Evolutionary conservation across 2,113 vertebrate genomes (phyloP), one percentile per base, ranked within the genome.

Genomic region (Pterocles gutturalis): DNA sequence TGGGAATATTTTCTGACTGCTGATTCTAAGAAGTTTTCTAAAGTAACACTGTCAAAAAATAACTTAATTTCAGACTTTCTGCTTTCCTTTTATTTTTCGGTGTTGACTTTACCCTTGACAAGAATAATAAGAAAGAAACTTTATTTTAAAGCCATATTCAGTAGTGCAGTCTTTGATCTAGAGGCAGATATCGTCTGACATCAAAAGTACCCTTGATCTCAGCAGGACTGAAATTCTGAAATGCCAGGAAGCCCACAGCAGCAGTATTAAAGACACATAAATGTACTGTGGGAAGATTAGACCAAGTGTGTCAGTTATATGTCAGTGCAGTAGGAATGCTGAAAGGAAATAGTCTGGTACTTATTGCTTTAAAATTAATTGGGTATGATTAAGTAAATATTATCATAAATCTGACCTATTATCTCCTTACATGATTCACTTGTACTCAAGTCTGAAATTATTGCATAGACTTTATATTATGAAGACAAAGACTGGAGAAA

Each of bases 181-280:
- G 58, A 94, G 62, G 70, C 62, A 87, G 82, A 45, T 92, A 75
- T 2, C 1, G 10, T 29, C 49, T 83, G 64, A 86, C 86, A 94
- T 92, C 83, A 91, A 70, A 92, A 90, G 49, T 69, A 38, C 41
- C 36, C 89, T 96, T 97, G 89, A 93, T 96, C 87, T 96, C 45
- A 36, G 70, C 53, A 76, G 41, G 60, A n/a, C 78, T 87, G 89
- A 90, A 86, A 75, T 66, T 18, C 34, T 76, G 64, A 83, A 79
- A 49, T 71, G 38, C 64, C 43, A 58, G 76, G 60, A 81, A 90
- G 71, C 65, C 43, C 38, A n/a, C 6, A 16, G 60, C 10, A 91
- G 17, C 80, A 29, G 5, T 26, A n/a, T 82, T 89, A 90, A 83
- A 67, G 69, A 62, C 31, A 53, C 14, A 17, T 41, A 69, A 53